Conservation (phyloP, 2,113 vertebrate genomes). For the Eidolon helvum region DNA sequence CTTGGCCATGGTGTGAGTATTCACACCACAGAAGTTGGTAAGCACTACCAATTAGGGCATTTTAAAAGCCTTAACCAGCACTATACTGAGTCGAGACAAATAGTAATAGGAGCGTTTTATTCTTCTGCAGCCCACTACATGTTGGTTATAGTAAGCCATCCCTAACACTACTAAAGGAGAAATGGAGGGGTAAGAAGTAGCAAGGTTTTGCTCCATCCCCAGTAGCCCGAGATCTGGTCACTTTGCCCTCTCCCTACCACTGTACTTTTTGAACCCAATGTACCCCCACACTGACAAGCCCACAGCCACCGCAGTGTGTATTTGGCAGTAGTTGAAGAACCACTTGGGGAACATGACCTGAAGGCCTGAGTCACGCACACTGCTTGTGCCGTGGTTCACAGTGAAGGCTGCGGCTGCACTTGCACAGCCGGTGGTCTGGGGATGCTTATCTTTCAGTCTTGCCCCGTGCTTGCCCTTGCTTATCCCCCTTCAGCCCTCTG, state of each 20-base stretch:
- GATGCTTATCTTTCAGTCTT: not conserved
- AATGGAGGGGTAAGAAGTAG: not conserved
- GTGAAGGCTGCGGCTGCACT: not conserved
- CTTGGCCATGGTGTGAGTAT: not conserved
- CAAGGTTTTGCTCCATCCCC: not conserved
- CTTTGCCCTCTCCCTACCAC: not conserved
- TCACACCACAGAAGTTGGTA: not conserved
- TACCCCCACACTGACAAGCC: not conserved
- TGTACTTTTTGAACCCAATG: not conserved
- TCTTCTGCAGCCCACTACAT: not conserved
- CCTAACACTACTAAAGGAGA: not conserved
- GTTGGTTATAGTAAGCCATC: not conserved
- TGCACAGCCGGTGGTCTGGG: not conserved
- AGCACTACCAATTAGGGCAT: not conserved
- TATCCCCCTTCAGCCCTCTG: not conserved
- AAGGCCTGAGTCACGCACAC: not conserved
- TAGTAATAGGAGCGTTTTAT: not conserved
- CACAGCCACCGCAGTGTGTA: not conserved
- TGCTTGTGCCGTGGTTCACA: accelerated
- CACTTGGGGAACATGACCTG: too few species aligned
- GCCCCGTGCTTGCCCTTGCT: not conserved
- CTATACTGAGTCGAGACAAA: not conserved
- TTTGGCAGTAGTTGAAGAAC: not conserved
- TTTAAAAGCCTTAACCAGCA: not conserved
- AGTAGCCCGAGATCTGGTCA: accelerated